These are phyloP conservation scores for Heteromyza rotundicornis DNA, from an alignment of 2,888 invertebrate species.

Conservation along the genomic window DNA sequence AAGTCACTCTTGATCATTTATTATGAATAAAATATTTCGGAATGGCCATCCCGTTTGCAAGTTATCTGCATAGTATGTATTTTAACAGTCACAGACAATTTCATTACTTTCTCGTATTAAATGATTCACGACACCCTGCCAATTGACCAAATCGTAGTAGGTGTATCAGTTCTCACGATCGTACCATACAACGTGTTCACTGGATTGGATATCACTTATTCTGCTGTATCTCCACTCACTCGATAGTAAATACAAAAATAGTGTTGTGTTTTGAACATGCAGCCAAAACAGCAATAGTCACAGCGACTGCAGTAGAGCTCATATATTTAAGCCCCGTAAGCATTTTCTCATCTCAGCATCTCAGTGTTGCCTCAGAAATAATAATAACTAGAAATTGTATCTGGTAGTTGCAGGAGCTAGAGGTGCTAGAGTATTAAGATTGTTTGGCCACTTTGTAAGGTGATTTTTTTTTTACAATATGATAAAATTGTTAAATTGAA, in stretches of 20 bases:
- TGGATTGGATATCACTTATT: conserved; percentile 26
- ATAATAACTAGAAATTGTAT: conserved; percentile 9
- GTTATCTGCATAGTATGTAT: too few species aligned
- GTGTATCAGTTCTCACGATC: conserved; percentile 39
- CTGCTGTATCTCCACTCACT: conserved; percentile 16
- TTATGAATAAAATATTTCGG: too few species aligned
- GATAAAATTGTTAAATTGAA: too few species aligned
- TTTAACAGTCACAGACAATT: too few species aligned
- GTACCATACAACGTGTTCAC: conserved; percentile 33
- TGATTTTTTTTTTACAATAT: too few species aligned
- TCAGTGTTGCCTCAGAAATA: background rate
- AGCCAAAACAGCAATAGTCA: conserved; percentile 8
- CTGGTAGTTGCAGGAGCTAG: background rate
- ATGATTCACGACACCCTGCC: conserved; percentile 9
- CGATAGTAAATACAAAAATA: conserved; percentile 12
- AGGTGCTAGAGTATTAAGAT: too few species aligned
- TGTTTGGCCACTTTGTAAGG: too few species aligned
- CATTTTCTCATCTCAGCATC: conserved; percentile 12
- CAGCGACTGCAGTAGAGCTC: conserved; percentile 5
- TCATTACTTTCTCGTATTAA: too few species aligned
- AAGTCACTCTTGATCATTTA: too few species aligned
- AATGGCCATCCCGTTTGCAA: too few species aligned
- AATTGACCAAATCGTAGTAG: conserved; percentile 21
- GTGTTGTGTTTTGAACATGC: background rate
- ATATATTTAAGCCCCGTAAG: conserved; percentile 26